Conservation (phyloP, 2,888 invertebrate species). For the Andrena bucephala region DNA sequence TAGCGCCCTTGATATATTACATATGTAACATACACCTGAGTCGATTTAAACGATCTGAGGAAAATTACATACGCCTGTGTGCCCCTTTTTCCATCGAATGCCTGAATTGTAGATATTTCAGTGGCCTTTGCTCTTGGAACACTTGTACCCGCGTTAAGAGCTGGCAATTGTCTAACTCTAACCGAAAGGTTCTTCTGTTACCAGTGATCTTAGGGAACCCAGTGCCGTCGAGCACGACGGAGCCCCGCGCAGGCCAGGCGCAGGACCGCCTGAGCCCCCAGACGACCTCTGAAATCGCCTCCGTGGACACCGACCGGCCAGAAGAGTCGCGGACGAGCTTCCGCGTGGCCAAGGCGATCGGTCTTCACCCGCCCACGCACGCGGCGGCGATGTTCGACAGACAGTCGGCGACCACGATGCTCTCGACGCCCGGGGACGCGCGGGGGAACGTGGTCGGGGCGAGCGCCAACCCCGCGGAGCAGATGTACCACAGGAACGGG, state of each 20-base stretch:
- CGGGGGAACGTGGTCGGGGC: slow-evolving; percentile 31
- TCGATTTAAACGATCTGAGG: too few relatives aligned
- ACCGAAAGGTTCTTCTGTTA: slow-evolving; percentile 2
- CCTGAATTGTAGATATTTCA: too few relatives aligned
- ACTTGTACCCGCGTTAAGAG: background rate
- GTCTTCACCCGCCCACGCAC: slow-evolving; percentile 70
- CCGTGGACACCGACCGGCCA: slow-evolving; percentile 42
- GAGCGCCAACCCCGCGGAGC: slow-evolving; percentile 30
- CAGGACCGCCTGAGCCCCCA: slow-evolving; percentile 40
- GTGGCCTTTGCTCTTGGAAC: too few relatives aligned
- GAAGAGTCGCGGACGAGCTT: slow-evolving; percentile 60
- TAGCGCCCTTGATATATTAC: too few relatives aligned
- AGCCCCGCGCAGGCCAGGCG: slow-evolving; percentile 60
- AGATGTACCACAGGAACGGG: slow-evolving; percentile 33
- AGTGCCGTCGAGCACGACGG: slow-evolving; percentile 75
- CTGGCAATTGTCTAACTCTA: background rate
- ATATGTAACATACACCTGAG: too few relatives aligned
- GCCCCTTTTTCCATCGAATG: too few relatives aligned
- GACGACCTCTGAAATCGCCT: slow-evolving; percentile 40
- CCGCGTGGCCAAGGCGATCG: slow-evolving; percentile 79
- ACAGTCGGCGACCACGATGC: slow-evolving; percentile 48
- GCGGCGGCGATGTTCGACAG: slow-evolving; percentile 52
- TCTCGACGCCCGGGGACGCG: slow-evolving; percentile 28
- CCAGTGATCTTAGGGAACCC: slow-evolving; percentile 75
- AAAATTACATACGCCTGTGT: too few relatives aligned